Base-by-base conservation (phyloP, 2,113 vertebrate genomes). In the Crypturellus undulatus region DNA sequence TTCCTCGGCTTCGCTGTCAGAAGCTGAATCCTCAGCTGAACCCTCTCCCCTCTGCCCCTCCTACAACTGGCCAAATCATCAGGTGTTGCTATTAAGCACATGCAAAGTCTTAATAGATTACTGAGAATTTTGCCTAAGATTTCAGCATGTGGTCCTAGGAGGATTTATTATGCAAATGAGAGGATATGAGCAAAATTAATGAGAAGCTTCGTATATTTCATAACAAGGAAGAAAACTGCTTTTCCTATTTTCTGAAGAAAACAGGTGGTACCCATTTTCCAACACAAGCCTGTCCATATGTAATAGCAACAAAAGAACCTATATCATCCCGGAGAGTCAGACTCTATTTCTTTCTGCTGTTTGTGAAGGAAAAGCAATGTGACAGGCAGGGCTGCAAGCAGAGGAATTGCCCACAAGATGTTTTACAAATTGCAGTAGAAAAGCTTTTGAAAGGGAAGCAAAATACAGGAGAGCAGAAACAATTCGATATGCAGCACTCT, bases 401-500 rank as follows among this genome's bases (percentile, higher is more conserved):
- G 84, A 93, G 81, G 84, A 91, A 93, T 89, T 89, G 81, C 78
- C 84, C 81, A 89, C 67, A 91, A 91, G 89, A 89, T 87, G 91
- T 91, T 95, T 91, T 96, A 94, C 82, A 89, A 89, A 77, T 81
- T 92, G 92, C 56, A 84, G 43, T 40, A 86, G 82, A 87, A 95
- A 91, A 86, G 72, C 85, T 88, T 86, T 93, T 92, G 88, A 95
- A 90, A 92, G 83, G 52, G n/a, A 84, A 94, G 58, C 56, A 90
- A 97, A 95, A 84, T 93, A 93, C 47, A 81, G 87, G 77, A 94
- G 26, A 94, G 73, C 63, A 96, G 90, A 95, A 96, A 62, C 89
- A 95, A 96, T 96, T 89, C 25, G 5, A 89, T 92, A 92, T 89
- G 84, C 81, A 92, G 91, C 91, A 70, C 78, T 58, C 49, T 93